Base-by-base conservation (phyloP, 2,113 vertebrate species). In the Potamarius usumacintae region DNA sequence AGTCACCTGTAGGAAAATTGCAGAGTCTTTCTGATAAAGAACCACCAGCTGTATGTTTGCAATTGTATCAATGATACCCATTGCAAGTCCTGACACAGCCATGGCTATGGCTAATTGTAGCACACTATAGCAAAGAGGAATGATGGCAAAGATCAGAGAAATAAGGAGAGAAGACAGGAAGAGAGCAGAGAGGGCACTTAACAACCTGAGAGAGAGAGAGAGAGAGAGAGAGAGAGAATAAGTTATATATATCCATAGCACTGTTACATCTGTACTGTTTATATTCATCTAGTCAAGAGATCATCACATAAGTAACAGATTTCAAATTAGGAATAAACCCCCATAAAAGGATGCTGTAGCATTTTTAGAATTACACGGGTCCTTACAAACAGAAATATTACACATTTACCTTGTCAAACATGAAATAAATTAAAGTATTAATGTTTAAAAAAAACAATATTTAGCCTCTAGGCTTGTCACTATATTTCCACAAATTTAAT, bases 41-140 rank as follows among this genome's bases (percentile, higher is more conserved):
- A 96, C 94, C 86, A 99, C 97, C 89, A 99, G 95, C 91, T 99
- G 97, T 93, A 98, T 97, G 94, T 99, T 99, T 87, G 97, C 97
- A 42, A 99, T 98, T 11, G 97, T 99, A 94, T 99, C 98, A 2
- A 99, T 99, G 85, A 97, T 93, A 14, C 98, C 98, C 98, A 99
- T 99, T 48, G 98, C 97, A 90, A 99, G 93, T 20, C 98, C 98
- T 0, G 97, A 97, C 91, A 97, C 94, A 0, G 97, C 98, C 97
- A 99, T 97, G 89, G 97, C 97, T 11, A 96, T 91, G 17, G 97
- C 97, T 91, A 99, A 94, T 76, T 97, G 82, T 88, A 96, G 93
- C 90, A 99, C 97, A 80, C 97, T 95, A 82, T 94, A 94, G 91
- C 98, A 99, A 87, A 98, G 90, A 0, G 98, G 98, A 91, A 99